Percentiles rank a stretch among this genome's conserved stretches.
phyloP scores from a whole-genome alignment of 1,140 invertebrate species.

The Leptinotarsa defecta region DNA sequence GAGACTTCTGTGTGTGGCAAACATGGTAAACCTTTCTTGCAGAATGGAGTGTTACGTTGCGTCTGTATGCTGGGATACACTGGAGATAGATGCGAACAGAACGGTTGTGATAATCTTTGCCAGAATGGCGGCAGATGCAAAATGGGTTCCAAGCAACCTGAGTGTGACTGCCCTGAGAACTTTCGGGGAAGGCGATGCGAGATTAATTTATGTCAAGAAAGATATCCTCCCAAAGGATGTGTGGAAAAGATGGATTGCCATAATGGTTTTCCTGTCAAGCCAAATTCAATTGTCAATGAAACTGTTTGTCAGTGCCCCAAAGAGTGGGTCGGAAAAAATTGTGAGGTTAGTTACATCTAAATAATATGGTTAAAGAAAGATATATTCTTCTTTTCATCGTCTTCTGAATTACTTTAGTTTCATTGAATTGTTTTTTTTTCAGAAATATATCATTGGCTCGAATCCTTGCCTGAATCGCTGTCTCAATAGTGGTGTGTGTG shows the following conservation, averaged over 20 bases:
- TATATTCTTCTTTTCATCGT: too few relatives aligned
- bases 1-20: constrained; percentile 43
- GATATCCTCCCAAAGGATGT: constrained; percentile 21
- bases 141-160: constrained; percentile 49
- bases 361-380: neutral
- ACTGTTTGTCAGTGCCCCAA: constrained; percentile 57
- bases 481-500: constrained; percentile 63
- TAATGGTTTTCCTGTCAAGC: constrained; percentile 32
- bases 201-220: constrained; percentile 41
- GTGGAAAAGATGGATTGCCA: constrained; percentile 31
- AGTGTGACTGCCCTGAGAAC: constrained; percentile 56
- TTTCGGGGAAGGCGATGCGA: constrained; percentile 59
- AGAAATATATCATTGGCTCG: constrained; percentile 59
- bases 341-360: constrained; percentile 54
- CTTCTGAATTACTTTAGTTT: neutral
- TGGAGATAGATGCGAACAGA: constrained; percentile 64
- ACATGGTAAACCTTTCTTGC: constrained; percentile 35
- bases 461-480: constrained; percentile 67
- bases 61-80: constrained; percentile 60
- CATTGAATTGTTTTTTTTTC: constrained; percentile 33
- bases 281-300: constrained; percentile 33
- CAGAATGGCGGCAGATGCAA: constrained; percentile 61
- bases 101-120: constrained; percentile 62
- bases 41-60: constrained; percentile 42
- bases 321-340: constrained; percentile 61